Base-by-base conservation (phyloP, 2,113 vertebrate genomes). In the Solea solea region DNA sequence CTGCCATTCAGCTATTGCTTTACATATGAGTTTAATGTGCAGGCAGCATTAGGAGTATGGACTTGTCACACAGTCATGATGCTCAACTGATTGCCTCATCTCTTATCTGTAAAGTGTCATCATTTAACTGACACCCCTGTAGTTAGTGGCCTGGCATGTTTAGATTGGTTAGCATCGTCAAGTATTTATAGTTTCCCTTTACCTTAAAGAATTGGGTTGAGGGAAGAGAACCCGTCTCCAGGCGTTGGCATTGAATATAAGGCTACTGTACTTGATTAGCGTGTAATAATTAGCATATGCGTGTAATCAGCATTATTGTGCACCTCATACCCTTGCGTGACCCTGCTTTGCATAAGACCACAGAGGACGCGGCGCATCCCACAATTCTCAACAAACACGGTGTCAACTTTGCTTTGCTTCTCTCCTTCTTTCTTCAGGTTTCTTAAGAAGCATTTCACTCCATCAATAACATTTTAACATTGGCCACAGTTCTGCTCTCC, bases 271-370 rank as follows among this genome's bases (percentile, higher is more conserved):
- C 92, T 92, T 94, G 93, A 95, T 94, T 90, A 94, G 92, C 88
- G 90, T 91, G 91, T 94, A 88, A 93, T 94, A 93, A 95, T 95
- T 95, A 93, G 93, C 94, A 94, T 94, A 94, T 88, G 93, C 92
- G 91, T 95, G 94, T 95, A 95, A 95, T 95, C 93, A 95, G 92
- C 85, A 93, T 94, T 93, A 95, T 95, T 95, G 93, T 94, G 93
- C 88, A 82, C 74, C 88, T 86, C 88, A 76, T 89, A 91, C 89
- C 89, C 90, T 82, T 71, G 55, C 68, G 83, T 94, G 93, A 95
- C 94, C 94, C 91, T 92, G 84, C 84, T 95, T 94, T 94, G 92
- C 94, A 94, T 95, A 91, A 90, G 88, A 93, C 86, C 89, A 85
- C 83, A 83, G 87, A 90, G 89, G 81, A 86, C 88, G 89, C 78